Percentiles rank a stretch among this genome's conserved stretches.
phyloP scores from a whole-genome alignment of 2,797 vertebrate species.

The Taeniopygia guttata region DNA sequence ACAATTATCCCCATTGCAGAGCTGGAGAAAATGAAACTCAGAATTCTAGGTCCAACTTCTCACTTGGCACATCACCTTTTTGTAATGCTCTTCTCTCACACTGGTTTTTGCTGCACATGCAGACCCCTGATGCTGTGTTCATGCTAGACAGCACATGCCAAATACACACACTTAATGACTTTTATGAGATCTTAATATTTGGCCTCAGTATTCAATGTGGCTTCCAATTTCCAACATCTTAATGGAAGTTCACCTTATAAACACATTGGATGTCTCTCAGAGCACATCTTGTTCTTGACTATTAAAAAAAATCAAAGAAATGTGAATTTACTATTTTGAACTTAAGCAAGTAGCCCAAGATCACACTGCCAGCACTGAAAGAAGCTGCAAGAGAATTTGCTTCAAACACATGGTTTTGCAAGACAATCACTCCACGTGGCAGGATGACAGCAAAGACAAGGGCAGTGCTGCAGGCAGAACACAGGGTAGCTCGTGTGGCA shows the following conservation, averaged over 20 bases:
- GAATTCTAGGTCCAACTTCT: background rate
- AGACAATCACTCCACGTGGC: background rate
- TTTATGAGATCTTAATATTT: background rate
- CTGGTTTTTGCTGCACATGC: background rate
- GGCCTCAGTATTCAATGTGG: background rate
- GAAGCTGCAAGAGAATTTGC: background rate
- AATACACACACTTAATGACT: background rate
- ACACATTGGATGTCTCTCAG: background rate
- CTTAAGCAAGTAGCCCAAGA: background rate
- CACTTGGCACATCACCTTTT: background rate
- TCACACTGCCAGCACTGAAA: background rate
- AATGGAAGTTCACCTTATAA: background rate
- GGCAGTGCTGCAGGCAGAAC: background rate
- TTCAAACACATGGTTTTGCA: background rate
- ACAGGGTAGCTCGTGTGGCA: background rate
- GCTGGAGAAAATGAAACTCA: background rate
- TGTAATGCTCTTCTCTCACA: background rate
- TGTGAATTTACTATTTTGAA: background rate
- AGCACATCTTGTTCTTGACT: background rate
- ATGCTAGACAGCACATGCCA: background rate
- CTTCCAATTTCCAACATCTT: background rate
- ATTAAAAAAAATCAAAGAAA: background rate
- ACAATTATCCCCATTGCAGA: background rate
- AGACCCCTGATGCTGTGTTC: background rate
- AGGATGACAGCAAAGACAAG: slow-evolving; percentile 11